A percentile compares a stretch with the other conserved stretches of the same genome.
Evolutionary conservation across 2,888 invertebrate species (phyloP).

Genomic region (Rotaria macrura): DNA sequence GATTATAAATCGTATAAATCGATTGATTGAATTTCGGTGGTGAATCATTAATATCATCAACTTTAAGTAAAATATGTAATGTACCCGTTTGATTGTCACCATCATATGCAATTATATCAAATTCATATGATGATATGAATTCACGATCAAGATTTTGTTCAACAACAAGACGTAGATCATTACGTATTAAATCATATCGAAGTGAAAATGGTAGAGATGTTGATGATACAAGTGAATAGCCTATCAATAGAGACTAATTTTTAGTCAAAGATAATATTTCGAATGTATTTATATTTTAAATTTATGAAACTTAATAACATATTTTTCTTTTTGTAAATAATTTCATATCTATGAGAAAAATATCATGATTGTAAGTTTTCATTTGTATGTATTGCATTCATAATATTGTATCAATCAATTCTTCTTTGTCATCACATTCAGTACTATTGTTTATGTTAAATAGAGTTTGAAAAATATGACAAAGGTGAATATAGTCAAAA

Average conservation of each 20-base stretch:
- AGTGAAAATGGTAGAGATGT: background rate
- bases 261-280: no score
- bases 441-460: no score
- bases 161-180: background rate
- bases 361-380: no score
- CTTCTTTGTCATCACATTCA: no score
- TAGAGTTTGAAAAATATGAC: no score
- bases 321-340: no score
- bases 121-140: background rate
- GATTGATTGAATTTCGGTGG: background rate
- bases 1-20: background rate
- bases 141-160: background rate
- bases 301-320: no score
- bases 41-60: background rate
- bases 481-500: no score
- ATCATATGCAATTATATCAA: background rate
- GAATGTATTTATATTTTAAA: no score
- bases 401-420: no score
- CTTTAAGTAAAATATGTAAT: background rate
- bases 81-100: background rate
- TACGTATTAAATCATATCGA: slow-evolving; percentile 9
- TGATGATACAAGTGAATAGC: background rate
- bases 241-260: background rate
- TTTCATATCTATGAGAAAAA: no score
- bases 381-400: no score